Conservation (phyloP, 2,888 invertebrate species). For the Chironomus tentans region DNA sequence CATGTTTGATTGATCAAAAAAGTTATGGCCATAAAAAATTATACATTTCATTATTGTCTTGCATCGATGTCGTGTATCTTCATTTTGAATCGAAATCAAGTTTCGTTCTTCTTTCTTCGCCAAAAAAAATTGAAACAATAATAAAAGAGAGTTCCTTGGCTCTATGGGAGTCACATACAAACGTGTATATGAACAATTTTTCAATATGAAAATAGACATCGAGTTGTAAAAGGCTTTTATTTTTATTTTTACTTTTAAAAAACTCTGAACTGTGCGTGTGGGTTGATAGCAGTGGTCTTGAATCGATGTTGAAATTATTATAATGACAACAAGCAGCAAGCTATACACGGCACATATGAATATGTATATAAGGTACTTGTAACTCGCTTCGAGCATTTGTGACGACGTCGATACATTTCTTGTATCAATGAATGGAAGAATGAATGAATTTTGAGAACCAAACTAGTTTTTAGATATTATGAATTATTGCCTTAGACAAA, state of each 20-base stretch:
- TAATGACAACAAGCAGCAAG: neutral
- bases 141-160: neutral
- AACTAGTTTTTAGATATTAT: neutral
- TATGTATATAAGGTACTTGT: neutral
- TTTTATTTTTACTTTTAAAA: neutral
- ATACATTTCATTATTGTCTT: neutral
- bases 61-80: neutral
- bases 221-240: slow-evolving; percentile 15
- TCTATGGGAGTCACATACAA: neutral
- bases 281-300: slow-evolving; percentile 23
- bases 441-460: neutral
- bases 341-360: neutral
- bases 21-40: neutral
- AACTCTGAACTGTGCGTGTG: slow-evolving; percentile 7
- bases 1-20: slow-evolving; percentile 25
- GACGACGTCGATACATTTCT: neutral
- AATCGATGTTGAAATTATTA: slow-evolving; percentile 23
- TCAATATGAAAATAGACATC: slow-evolving; percentile 6
- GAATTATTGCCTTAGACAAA: neutral
- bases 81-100: neutral
- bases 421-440: neutral
- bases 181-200: neutral
- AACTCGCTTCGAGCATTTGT: neutral
- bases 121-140: neutral
- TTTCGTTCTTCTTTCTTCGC: neutral